Conservation (phyloP, 1,140 invertebrate genomes). For the Lineus longissimus region DNA sequence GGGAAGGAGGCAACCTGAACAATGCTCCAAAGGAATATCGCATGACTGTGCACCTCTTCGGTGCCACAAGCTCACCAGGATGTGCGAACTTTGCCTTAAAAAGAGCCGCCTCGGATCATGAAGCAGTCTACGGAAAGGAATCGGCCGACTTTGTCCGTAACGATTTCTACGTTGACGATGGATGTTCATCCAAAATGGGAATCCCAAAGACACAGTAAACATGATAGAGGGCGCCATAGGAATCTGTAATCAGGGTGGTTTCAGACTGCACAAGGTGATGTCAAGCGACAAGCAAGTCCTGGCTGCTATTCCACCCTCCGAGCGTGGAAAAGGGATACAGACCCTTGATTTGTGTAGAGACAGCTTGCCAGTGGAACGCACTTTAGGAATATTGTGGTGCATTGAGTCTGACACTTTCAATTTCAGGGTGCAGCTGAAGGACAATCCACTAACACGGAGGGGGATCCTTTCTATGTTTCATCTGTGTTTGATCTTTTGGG, state of each 20-base stretch:
- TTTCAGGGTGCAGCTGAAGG: neutral
- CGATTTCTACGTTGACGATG: slow-evolving; percentile 9
- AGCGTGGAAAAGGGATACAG: neutral
- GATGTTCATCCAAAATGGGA: neutral
- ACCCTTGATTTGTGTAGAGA: neutral
- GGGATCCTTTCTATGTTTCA: neutral
- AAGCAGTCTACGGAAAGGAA: no score
- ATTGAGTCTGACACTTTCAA: neutral
- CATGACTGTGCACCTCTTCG: slow-evolving; percentile 5
- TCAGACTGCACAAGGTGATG: neutral
- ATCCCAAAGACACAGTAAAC: neutral
- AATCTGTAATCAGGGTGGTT: neutral
- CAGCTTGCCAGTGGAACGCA: neutral
- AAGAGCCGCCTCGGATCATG: neutral
- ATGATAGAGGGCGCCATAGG: neutral
- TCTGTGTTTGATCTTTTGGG: slow-evolving; percentile 4
- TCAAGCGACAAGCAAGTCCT: neutral
- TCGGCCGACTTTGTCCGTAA: neutral
- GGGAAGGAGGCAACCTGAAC: neutral
- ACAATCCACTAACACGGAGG: neutral
- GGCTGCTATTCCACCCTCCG: neutral
- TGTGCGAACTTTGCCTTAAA: neutral
- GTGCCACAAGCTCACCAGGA: neutral
- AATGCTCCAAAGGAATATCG: neutral
- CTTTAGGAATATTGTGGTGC: neutral